Conservation (phyloP, 30 jellyfish, hydroid and myxozoan genomes). For the Chrysaora quinquecirrha region DNA sequence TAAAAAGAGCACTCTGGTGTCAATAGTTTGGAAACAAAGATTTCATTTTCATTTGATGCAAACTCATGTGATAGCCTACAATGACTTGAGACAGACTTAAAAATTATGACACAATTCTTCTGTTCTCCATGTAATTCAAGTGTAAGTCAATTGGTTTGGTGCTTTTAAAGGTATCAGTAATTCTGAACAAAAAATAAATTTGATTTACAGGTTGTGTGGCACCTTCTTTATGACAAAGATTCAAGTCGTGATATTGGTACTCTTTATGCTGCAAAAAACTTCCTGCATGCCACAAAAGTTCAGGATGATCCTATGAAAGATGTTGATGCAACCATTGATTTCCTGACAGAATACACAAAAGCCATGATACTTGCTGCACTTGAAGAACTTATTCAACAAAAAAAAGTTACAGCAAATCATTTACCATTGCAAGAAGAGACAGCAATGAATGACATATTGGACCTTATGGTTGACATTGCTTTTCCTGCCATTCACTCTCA, state of each 20-base stretch:
- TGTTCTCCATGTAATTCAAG: slow-evolving; percentile 14
- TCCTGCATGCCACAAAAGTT: slow-evolving; percentile 35
- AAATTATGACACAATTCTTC: slow-evolving; percentile 11
- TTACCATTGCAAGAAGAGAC: slow-evolving; percentile 17
- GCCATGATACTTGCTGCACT: slow-evolving; percentile 30
- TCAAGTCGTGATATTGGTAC: slow-evolving; percentile 21
- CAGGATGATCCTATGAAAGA: slow-evolving; percentile 33
- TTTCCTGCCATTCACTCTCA: slow-evolving; percentile 19
- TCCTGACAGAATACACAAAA: slow-evolving; percentile 18
- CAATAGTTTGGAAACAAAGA: slow-evolving; percentile 10
- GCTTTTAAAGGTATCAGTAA: slow-evolving; percentile 26
- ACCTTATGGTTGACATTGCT: slow-evolving; percentile 11
- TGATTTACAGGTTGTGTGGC: slow-evolving; percentile 45
- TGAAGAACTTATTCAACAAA: slow-evolving; percentile 15
- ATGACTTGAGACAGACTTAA: slow-evolving; percentile 15
- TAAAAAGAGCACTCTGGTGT: slow-evolving; percentile 21
- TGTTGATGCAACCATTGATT: slow-evolving; percentile 34
- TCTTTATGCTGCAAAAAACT: slow-evolving; percentile 35
- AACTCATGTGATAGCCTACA: slow-evolving; percentile 17
- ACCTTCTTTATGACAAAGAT: slow-evolving; percentile 29
- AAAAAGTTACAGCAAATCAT: slow-evolving; percentile 14
- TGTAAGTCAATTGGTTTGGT: slow-evolving; percentile 15
- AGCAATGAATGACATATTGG: slow-evolving; percentile 20
- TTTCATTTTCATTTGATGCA: slow-evolving; percentile 12
- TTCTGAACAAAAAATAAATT: slow-evolving; percentile 7